These are phyloP conservation scores for Poeciliopsis retropinna DNA, from an alignment of 2,113 vertebrate species.

Conservation along the genomic window DNA sequence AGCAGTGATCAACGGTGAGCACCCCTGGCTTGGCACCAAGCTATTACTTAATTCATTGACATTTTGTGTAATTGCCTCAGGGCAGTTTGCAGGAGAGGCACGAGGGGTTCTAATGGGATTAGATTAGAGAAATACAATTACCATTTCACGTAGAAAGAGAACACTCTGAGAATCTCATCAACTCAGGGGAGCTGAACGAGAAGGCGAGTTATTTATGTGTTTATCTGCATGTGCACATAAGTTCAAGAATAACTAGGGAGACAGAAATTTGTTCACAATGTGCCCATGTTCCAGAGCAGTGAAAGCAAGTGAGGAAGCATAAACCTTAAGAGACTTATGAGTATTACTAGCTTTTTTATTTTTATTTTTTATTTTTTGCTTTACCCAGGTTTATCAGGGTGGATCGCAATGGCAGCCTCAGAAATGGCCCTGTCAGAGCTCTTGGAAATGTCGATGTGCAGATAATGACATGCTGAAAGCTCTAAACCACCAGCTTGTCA, in stretches of 20 bases:
- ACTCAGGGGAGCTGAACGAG: slow-evolving; percentile 9
- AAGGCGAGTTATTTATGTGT: slow-evolving; percentile 11
- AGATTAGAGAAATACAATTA: slow-evolving; percentile 82
- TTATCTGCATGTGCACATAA: slow-evolving; percentile 5
- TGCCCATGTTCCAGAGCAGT: neutral
- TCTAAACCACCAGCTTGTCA: slow-evolving; percentile 75
- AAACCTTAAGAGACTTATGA: slow-evolving; percentile 18
- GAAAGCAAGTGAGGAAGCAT: slow-evolving; percentile 12
- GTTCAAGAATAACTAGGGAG: slow-evolving; percentile 1
- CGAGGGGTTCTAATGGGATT: slow-evolving; percentile 77
- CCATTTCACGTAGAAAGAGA: slow-evolving; percentile 75
- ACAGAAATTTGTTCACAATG: neutral
- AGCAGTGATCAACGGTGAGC: slow-evolving; percentile 73
- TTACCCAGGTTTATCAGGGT: slow-evolving; percentile 57
- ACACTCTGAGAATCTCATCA: slow-evolving; percentile 54
- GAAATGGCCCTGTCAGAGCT: slow-evolving; percentile 77
- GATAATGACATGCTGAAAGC: slow-evolving; percentile 79
- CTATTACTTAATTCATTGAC: slow-evolving; percentile 84
- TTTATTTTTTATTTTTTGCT: neutral
- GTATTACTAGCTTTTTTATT: slow-evolving; percentile 5
- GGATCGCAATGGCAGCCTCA: slow-evolving; percentile 62
- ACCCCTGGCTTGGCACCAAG: slow-evolving; percentile 76
- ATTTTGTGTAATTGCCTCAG: slow-evolving; percentile 82
- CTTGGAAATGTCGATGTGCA: slow-evolving; percentile 75
- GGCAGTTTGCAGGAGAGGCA: slow-evolving; percentile 72